These are phyloP conservation scores for Drosophila neoperkinsi DNA, from an alignment of 2,888 invertebrate genomes.

Conservation along the genomic window DNA sequence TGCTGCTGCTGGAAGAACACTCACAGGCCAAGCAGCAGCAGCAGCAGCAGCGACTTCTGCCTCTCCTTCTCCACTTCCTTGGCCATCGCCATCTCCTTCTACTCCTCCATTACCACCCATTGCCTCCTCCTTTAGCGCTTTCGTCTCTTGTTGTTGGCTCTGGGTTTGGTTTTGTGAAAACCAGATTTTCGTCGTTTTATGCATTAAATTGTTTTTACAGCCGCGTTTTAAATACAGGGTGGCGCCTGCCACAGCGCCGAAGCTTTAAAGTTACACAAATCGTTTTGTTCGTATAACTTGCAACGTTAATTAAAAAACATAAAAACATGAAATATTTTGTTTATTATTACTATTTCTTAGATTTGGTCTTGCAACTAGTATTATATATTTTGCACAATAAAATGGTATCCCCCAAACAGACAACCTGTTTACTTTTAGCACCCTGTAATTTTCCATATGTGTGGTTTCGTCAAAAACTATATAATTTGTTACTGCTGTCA, in stretches of 20 bases:
- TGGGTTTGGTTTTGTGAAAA: constrained; percentile 78
- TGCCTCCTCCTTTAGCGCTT: constrained; percentile 60
- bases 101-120: constrained; percentile 45
- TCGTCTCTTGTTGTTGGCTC: constrained; percentile 68
- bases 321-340: not conserved
- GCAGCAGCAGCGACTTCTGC: constrained; percentile 54
- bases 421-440: not conserved
- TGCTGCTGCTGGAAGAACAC: constrained; percentile 39
- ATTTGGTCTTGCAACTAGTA: not conserved
- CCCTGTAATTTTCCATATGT: not conserved
- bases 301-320: not conserved
- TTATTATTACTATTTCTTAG: not conserved
- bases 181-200: constrained; percentile 83
- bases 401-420: not conserved
- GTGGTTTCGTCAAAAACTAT: not conserved
- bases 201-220: constrained; percentile 83
- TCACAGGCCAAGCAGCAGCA: not conserved
- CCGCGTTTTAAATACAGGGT: constrained; percentile 77
- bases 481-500: not conserved
- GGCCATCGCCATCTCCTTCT: constrained; percentile 12
- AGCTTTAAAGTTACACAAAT: not conserved
- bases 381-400: not conserved
- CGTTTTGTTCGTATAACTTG: not conserved
- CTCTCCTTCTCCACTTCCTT: constrained; percentile 32
- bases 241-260: not conserved